Conservation (phyloP, 2,797 vertebrate genomes). For the Brotula barbata region DNA sequence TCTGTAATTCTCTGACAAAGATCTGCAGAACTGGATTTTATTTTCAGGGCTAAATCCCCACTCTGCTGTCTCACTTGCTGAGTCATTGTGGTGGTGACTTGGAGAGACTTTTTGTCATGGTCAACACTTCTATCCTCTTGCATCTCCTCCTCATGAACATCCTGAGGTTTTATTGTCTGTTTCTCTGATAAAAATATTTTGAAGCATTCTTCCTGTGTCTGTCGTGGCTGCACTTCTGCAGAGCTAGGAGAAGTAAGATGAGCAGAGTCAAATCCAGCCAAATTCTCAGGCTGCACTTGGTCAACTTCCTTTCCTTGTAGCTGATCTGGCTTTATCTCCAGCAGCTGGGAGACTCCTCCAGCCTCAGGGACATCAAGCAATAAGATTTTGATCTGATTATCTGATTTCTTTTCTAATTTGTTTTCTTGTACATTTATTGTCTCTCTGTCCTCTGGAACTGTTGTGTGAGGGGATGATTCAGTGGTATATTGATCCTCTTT, state of each 20-base stretch:
- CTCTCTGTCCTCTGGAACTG: no score
- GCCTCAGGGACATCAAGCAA: no score
- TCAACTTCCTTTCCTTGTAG: not conserved
- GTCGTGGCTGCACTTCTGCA: not conserved
- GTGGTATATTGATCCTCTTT: no score
- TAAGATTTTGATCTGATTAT: no score
- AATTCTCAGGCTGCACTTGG: not conserved
- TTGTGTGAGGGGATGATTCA: no score
- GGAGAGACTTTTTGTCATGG: not conserved
- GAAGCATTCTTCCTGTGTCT: not conserved
- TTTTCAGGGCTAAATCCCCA: not conserved
- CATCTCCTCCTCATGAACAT: not conserved
- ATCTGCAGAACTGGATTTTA: not conserved
- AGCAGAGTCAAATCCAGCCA: not conserved
- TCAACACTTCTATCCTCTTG: no score
- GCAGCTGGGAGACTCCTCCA: no score
- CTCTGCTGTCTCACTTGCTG: not conserved
- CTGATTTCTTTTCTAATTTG: no score
- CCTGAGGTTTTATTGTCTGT: no score
- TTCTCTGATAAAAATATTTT: no score
- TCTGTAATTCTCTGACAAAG: no score
- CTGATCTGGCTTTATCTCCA: slow-evolving; percentile 13
- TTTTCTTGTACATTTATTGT: no score
- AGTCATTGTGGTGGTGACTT: not conserved
- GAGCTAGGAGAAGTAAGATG: not conserved